These are phyloP conservation scores for Crematogaster levior DNA, from an alignment of 2,888 invertebrate genomes.

Conservation along the genomic window DNA sequence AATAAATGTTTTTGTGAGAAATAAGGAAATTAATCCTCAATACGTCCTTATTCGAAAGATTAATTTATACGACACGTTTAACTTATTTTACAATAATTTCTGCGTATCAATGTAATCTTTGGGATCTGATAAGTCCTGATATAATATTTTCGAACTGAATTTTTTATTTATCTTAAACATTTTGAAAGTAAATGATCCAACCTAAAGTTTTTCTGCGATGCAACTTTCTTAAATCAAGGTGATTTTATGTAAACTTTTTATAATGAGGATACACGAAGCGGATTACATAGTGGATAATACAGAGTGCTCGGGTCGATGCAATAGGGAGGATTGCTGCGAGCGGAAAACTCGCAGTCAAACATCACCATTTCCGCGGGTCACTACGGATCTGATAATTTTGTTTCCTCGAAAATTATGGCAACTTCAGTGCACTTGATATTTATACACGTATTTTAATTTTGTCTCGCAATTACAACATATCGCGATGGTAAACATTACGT, in stretches of 20 bases:
- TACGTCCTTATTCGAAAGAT: not conserved
- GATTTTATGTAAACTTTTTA: constrained; percentile 35
- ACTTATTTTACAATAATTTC: not conserved
- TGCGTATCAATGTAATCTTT: not conserved
- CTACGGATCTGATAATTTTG: not conserved
- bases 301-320: constrained; percentile 13
- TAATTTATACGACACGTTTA: not conserved
- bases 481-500: not conserved
- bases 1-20: not conserved
- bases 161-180: not conserved
- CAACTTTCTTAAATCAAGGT: not conserved
- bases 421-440: not conserved
- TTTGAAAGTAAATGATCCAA: not conserved
- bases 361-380: not conserved
- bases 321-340: not conserved
- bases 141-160: not conserved
- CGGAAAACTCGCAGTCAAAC: constrained; percentile 15
- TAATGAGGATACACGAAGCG: constrained; percentile 43
- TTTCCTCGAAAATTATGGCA: not conserved
- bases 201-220: not conserved
- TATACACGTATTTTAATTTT: not conserved
- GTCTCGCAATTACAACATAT: not conserved
- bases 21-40: not conserved
- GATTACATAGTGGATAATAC: constrained; percentile 42
- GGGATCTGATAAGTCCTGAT: not conserved